phyloP scores from a whole-genome alignment of 1,140 invertebrate genomes.

The Tenebrio molitor region DNA sequence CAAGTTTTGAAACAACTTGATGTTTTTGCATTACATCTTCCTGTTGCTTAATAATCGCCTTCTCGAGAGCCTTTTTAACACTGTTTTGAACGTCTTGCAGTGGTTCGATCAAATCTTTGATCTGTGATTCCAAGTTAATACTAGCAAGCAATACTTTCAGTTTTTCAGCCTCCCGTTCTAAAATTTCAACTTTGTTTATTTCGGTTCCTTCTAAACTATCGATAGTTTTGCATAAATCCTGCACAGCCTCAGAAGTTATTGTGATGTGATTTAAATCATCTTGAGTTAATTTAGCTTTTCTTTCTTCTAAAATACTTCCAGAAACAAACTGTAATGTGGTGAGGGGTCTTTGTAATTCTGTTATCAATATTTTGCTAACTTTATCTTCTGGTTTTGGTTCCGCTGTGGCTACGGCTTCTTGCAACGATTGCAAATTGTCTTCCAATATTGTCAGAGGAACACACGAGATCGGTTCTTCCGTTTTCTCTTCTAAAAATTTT shows the following conservation, averaged over 20 bases:
- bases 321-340: conserved; percentile 61
- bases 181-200: conserved; percentile 48
- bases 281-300: conserved; percentile 58
- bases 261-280: conserved; percentile 59
- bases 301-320: conserved; percentile 60
- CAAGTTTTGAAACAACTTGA: conserved; percentile 42
- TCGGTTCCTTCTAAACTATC: conserved; percentile 52
- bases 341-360: conserved; percentile 61
- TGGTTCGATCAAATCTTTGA: conserved; percentile 65
- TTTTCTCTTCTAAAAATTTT: not conserved
- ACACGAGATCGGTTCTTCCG: conserved; percentile 9
- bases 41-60: conserved; percentile 51
- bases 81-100: conserved; percentile 68
- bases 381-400: conserved; percentile 55
- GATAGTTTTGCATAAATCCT: conserved; percentile 50
- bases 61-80: conserved; percentile 65
- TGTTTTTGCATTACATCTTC: conserved; percentile 62
- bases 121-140: conserved; percentile 63
- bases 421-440: conserved; percentile 63
- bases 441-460: conserved; percentile 55
- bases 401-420: conserved; percentile 54
- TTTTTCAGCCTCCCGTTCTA: conserved; percentile 54
- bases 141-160: conserved; percentile 59
- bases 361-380: conserved; percentile 54
- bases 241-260: conserved; percentile 50